Conservation (phyloP, 1,140 invertebrate species). For the Andricus grossulariae region DNA sequence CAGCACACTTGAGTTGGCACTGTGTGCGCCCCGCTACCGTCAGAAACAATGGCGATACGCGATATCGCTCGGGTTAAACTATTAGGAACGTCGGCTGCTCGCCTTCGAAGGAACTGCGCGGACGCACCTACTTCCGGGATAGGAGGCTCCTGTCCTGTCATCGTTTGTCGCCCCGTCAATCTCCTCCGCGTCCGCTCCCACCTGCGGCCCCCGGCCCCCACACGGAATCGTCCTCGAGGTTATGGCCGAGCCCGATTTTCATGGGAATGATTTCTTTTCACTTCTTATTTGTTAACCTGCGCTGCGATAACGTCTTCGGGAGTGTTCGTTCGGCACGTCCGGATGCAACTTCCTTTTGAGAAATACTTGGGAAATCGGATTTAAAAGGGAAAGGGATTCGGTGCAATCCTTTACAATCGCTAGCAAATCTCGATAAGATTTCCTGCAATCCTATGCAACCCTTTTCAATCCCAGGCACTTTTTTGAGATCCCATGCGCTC, state of each 20-base stretch:
- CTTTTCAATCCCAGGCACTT: too few relatives aligned
- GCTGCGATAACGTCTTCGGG: conserved; percentile 43
- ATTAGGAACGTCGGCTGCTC: conserved; percentile 54
- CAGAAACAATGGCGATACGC: conserved; percentile 61
- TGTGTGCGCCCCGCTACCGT: conserved; percentile 36
- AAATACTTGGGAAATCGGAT: too few relatives aligned
- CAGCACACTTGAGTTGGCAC: background rate
- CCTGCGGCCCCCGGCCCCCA: conserved; percentile 43
- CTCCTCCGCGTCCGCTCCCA: conserved; percentile 51
- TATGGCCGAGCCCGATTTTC: conserved; percentile 55
- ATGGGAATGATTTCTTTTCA: conserved; percentile 52
- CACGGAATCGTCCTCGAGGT: conserved; percentile 49
- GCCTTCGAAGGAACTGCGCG: conserved; percentile 45
- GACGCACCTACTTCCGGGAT: conserved; percentile 60
- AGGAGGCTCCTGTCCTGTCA: conserved; percentile 47
- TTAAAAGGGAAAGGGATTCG: too few relatives aligned
- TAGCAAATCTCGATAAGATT: too few relatives aligned
- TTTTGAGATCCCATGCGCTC: too few relatives aligned
- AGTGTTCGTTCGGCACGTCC: background rate
- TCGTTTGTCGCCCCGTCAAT: conserved; percentile 46
- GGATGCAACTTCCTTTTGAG: background rate
- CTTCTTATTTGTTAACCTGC: conserved; percentile 35
- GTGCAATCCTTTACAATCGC: too few relatives aligned
- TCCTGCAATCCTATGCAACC: too few relatives aligned
- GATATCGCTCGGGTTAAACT: conserved; percentile 58